Conservation (phyloP, 2,888 invertebrate species). For the Altica lythri region DNA sequence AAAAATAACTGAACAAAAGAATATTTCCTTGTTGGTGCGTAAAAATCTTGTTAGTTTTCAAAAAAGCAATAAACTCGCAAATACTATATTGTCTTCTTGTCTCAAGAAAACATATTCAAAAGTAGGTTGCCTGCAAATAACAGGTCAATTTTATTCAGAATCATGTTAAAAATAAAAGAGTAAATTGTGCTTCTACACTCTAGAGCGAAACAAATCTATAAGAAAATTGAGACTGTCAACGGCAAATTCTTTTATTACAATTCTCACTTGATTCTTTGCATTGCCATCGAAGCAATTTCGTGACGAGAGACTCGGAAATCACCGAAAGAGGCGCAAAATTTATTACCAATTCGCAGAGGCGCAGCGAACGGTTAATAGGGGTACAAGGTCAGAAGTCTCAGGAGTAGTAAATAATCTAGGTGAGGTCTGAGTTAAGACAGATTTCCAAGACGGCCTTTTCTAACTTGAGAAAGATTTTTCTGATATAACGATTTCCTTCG, state of each 20-base stretch:
- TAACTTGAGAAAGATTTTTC: too few relatives aligned
- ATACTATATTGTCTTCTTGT: too few relatives aligned
- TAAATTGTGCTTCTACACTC: background rate
- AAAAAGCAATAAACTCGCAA: too few relatives aligned
- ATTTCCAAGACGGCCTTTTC: background rate
- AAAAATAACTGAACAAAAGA: too few relatives aligned
- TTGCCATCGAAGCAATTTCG: slow-evolving; percentile 15
- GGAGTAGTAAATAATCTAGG: slow-evolving; percentile 3
- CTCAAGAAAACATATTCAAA: too few relatives aligned
- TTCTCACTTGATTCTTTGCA: slow-evolving; percentile 1
- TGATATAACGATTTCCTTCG: too few relatives aligned
- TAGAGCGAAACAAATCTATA: slow-evolving; percentile 1
- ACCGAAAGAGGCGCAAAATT: slow-evolving; percentile 19
- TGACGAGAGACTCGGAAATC: slow-evolving; percentile 22
- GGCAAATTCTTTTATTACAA: slow-evolving; percentile 6
- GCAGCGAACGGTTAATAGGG: slow-evolving; percentile 6
- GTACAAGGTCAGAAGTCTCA: slow-evolving; percentile 3
- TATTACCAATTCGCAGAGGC: slow-evolving; percentile 21
- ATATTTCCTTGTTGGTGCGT: too few relatives aligned
- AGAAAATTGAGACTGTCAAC: slow-evolving; percentile 7
- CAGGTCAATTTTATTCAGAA: slow-evolving; percentile 10
- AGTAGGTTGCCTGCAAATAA: slow-evolving; percentile 1
- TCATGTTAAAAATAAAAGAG: background rate
- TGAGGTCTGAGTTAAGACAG: background rate
- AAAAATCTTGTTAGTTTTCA: too few relatives aligned